These are phyloP conservation scores for Plumapathes pennacea DNA, from an alignment of 92 coral and sea anemone species.

Conservation along the genomic window DNA sequence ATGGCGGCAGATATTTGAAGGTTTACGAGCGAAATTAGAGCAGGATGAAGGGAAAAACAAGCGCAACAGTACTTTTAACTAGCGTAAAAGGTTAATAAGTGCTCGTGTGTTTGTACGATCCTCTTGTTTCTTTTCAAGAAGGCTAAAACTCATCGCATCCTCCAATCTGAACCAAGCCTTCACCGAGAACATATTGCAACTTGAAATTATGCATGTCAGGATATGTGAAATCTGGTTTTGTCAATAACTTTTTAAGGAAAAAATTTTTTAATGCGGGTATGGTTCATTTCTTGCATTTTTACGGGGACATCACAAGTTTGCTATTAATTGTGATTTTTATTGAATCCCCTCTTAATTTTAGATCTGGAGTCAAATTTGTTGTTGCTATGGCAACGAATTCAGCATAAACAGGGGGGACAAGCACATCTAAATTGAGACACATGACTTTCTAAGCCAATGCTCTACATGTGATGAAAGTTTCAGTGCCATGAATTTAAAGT, in stretches of 20 bases:
- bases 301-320: neutral
- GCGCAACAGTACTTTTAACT: neutral
- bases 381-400: neutral
- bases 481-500: neutral
- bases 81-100: neutral
- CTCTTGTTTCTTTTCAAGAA: neutral
- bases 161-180: neutral
- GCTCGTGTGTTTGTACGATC: neutral
- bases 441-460: neutral
- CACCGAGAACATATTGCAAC: neutral
- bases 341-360: neutral
- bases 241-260: neutral
- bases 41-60: neutral
- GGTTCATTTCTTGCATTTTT: neutral
- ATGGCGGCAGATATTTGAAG: neutral
- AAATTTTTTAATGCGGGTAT: neutral
- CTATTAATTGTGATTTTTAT: neutral
- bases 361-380: neutral
- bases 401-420: neutral
- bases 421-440: neutral
- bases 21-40: too few relatives aligned
- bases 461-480: neutral
- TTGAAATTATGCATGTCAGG: neutral
- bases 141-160: neutral
- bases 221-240: neutral